Evolutionary conservation across 2,113 vertebrate genomes (phyloP).

Genomic region (Chrysemys picta): DNA sequence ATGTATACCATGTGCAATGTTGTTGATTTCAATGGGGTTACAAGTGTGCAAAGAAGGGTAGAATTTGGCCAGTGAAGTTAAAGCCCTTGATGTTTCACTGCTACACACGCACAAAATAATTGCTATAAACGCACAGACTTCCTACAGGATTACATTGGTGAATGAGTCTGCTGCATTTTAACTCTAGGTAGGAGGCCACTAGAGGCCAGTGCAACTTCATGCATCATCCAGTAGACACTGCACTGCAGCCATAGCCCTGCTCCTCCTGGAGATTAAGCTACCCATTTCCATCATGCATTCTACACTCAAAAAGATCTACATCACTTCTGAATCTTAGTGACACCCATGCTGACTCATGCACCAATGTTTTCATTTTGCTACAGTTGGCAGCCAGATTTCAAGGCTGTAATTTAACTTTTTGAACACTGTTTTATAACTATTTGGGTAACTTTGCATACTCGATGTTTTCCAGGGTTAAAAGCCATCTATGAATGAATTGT

Average conservation of each 20-base stretch:
- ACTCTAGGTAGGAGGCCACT: rapidly evolving
- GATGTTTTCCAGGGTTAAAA: conserved; percentile 39
- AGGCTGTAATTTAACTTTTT: background rate
- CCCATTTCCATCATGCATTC: background rate
- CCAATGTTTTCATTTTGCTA: conserved; percentile 14
- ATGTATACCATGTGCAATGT: background rate
- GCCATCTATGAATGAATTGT: background rate
- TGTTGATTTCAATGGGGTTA: rapidly evolving
- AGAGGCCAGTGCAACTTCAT: background rate
- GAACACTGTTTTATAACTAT: background rate
- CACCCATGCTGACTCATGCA: background rate
- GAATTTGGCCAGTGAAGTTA: background rate
- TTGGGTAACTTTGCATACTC: conserved; percentile 6
- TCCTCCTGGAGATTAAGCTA: background rate
- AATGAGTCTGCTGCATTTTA: rapidly evolving
- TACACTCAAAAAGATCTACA: background rate
- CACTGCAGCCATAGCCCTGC: rapidly evolving
- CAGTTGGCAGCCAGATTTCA: background rate
- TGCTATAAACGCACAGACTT: conserved; percentile 25
- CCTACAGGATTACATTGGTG: background rate
- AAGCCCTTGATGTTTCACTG: background rate
- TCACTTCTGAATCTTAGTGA: background rate
- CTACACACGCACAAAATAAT: rapidly evolving
- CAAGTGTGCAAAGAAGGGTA: background rate
- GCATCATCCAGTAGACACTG: rapidly evolving